phyloP scores from a whole-genome alignment of 1,140 invertebrate species.

The Bombus terrestris region DNA sequence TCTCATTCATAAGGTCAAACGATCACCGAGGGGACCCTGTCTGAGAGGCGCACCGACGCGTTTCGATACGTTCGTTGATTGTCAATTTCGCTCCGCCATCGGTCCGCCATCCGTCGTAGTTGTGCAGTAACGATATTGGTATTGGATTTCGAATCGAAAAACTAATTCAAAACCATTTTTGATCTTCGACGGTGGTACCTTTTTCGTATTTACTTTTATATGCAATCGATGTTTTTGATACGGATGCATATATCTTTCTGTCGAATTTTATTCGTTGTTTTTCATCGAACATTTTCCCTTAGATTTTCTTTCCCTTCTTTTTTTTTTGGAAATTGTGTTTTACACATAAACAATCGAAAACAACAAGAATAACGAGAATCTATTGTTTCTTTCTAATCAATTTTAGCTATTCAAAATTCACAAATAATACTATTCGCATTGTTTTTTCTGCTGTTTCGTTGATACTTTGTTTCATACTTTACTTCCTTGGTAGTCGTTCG shows the following conservation, averaged over 20 bases:
- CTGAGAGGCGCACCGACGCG: background rate
- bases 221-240: background rate
- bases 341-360: too few species aligned
- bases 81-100: background rate
- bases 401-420: background rate
- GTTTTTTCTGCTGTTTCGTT: too few species aligned
- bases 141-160: slow-evolving; percentile 11
- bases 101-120: background rate
- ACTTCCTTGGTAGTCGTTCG: background rate
- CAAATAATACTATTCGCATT: background rate
- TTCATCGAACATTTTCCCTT: background rate
- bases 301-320: background rate
- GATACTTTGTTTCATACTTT: background rate
- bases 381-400: background rate
- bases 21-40: slow-evolving; percentile 17
- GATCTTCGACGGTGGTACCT: background rate
- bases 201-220: background rate
- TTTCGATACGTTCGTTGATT: slow-evolving; percentile 23
- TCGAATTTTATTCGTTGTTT: background rate
- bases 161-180: background rate
- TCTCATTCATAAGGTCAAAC: slow-evolving; percentile 52
- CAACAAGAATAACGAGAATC: too few species aligned
- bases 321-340: too few species aligned
- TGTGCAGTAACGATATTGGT: background rate
- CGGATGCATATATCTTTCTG: background rate